These are phyloP conservation scores for Phragmatobia fuliginosa DNA, from an alignment of 2,888 invertebrate species.

Conservation along the genomic window DNA sequence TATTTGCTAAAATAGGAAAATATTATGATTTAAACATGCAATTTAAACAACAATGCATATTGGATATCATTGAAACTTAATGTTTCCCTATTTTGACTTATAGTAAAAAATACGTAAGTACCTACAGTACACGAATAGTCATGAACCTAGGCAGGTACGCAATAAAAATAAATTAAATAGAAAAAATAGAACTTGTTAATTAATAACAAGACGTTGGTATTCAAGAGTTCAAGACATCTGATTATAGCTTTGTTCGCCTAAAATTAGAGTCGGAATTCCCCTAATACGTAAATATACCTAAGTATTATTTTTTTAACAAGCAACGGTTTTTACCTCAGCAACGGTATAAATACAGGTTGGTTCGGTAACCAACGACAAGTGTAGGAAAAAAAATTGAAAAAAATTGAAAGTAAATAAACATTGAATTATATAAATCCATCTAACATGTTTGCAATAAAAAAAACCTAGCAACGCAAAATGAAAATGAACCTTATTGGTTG, in stretches of 20 bases:
- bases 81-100: background rate
- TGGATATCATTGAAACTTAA: background rate
- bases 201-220: too few relatives aligned
- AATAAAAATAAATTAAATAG: background rate
- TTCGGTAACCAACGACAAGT: conserved; percentile 46
- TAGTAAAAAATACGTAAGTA: background rate
- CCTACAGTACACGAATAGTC: background rate
- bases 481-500: conserved; percentile 26
- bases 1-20: background rate
- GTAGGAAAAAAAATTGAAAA: too few relatives aligned
- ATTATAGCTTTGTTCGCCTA: background rate
- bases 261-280: background rate
- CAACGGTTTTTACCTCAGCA: conserved; percentile 32
- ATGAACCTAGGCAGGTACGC: background rate
- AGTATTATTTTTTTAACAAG: background rate
- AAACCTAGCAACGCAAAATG: conserved; percentile 6
- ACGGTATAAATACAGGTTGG: conserved; percentile 41
- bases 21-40: background rate
- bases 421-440: conserved; percentile 48
- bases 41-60: background rate
- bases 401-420: conserved; percentile 51
- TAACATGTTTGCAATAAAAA: conserved; percentile 24
- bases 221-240: too few relatives aligned
- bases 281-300: background rate
- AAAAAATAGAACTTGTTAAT: too few relatives aligned